A percentile compares a stretch with the other conserved stretches of the same genome.
phyloP scores from a whole-genome alignment of 1,140 invertebrate species.

The Rhopalosiphum maidis region DNA sequence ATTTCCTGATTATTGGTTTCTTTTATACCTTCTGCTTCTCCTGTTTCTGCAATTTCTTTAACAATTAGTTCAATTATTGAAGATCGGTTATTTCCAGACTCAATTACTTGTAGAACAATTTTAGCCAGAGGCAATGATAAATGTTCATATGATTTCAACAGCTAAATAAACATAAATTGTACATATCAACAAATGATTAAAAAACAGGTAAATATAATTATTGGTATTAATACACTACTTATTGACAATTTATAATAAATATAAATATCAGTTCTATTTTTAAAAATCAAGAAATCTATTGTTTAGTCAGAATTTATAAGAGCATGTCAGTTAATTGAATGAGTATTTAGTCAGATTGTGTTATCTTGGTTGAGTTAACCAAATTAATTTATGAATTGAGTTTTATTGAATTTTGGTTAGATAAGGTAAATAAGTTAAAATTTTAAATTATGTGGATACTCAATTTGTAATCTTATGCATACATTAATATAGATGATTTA shows the following conservation, averaged over 20 bases:
- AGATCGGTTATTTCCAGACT: slow-evolving; percentile 67
- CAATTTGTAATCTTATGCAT: background rate
- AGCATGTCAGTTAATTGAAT: no score
- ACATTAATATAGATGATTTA: background rate
- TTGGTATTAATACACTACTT: background rate
- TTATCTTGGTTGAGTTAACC: no score
- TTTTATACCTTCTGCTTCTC: slow-evolving; percentile 61
- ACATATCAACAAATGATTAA: background rate
- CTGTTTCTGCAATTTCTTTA: slow-evolving; percentile 72
- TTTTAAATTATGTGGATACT: background rate
- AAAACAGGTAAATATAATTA: slow-evolving; percentile 1
- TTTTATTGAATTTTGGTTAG: no score
- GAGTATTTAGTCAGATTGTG: no score
- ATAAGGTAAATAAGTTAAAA: no score
- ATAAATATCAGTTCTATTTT: no score
- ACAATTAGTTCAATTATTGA: slow-evolving; percentile 73
- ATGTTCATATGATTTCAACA: slow-evolving; percentile 77
- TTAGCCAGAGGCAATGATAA: slow-evolving; percentile 72
- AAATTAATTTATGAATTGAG: no score
- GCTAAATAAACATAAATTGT: slow-evolving; percentile 64
- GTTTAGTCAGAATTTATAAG: no score
- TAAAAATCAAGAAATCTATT: no score
- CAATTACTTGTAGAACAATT: slow-evolving; percentile 69
- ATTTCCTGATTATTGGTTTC: slow-evolving; percentile 64
- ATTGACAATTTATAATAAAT: no score